Conservation (phyloP, 2,888 invertebrate genomes). For the Lamproptera curius region DNA sequence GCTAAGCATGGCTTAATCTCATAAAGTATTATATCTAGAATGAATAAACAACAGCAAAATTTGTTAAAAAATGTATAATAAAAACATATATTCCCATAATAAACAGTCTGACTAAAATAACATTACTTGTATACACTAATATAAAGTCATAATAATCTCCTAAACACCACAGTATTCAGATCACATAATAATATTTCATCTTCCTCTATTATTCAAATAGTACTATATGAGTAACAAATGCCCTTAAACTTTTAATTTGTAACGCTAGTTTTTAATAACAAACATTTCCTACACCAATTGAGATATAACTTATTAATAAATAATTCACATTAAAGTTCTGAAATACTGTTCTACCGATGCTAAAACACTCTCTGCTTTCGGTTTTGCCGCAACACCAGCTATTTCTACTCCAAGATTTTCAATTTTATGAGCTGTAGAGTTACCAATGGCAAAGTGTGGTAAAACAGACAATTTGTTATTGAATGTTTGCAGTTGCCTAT, state of each 20-base stretch:
- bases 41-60: no score
- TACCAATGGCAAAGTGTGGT: conserved; percentile 69
- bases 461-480: conserved; percentile 48
- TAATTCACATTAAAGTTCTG: conserved; percentile 31
- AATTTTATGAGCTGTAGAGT: conserved; percentile 65
- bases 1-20: not conserved
- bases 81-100: not conserved
- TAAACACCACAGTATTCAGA: conserved; percentile 1
- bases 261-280: not conserved
- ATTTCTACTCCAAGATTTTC: conserved; percentile 63
- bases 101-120: not conserved
- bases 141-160: not conserved
- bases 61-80: not conserved
- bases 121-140: not conserved
- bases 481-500: conserved; percentile 62
- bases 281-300: conserved; percentile 20
- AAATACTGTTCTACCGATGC: conserved; percentile 49
- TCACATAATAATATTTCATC: conserved; percentile 2
- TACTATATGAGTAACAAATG: not conserved
- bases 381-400: conserved; percentile 56
- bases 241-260: not conserved
- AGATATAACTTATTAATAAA: conserved; percentile 22
- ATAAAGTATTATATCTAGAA: not conserved
- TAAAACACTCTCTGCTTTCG: conserved; percentile 50
- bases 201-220: not conserved